phyloP scores from a whole-genome alignment of 2,113 vertebrate genomes.

The Thunnus maccoyii region DNA sequence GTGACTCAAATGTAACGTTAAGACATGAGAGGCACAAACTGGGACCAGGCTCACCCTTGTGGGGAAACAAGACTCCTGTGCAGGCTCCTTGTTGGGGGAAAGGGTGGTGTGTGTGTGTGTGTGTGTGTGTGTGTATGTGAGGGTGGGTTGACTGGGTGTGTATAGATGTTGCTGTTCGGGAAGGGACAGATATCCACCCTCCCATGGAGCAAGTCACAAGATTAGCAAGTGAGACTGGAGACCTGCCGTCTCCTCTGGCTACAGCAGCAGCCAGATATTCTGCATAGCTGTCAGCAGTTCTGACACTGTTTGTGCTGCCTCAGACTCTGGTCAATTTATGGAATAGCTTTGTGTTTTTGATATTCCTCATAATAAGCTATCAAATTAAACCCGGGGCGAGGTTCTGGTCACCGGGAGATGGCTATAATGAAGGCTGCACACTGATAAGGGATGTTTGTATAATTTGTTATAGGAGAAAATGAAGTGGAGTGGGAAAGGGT shows the following conservation, averaged over 20 bases:
- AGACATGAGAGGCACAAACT: neutral
- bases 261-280: slow-evolving; percentile 68
- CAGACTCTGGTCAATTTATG: slow-evolving; percentile 65
- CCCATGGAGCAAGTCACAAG: slow-evolving; percentile 67
- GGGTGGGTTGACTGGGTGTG: slow-evolving; percentile 21
- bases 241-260: slow-evolving; percentile 69
- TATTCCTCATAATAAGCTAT: slow-evolving; percentile 72
- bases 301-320: slow-evolving; percentile 68
- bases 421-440: slow-evolving; percentile 65
- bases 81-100: slow-evolving; percentile 31
- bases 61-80: slow-evolving; percentile 31
- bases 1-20: neutral
- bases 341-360: slow-evolving; percentile 72
- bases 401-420: slow-evolving; percentile 52
- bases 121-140: neutral
- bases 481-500: slow-evolving; percentile 56
- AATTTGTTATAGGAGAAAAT: slow-evolving; percentile 65
- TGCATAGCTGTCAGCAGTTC: slow-evolving; percentile 77
- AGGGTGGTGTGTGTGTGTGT: slow-evolving; percentile 20
- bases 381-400: slow-evolving; percentile 65
- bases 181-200: slow-evolving; percentile 64
- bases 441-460: slow-evolving; percentile 61
- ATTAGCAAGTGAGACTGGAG: slow-evolving; percentile 75
- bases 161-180: slow-evolving; percentile 52
- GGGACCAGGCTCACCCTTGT: neutral